Evolutionary conservation across 2,888 invertebrate genomes (phyloP).

Genomic region (Lordiphosa fenestrarum): DNA sequence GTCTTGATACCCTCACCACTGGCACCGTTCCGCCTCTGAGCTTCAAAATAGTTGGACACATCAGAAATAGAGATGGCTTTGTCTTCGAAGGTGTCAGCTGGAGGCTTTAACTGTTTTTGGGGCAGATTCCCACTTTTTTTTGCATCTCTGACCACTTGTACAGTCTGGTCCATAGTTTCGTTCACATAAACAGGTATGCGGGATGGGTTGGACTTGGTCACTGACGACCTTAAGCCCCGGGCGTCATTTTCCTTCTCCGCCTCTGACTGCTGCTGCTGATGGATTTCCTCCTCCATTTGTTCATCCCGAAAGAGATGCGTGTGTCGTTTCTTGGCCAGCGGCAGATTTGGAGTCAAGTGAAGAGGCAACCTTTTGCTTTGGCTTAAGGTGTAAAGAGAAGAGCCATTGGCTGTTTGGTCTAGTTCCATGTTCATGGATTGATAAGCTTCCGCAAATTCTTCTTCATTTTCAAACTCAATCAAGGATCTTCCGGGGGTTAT

Average conservation of each 20-base stretch:
- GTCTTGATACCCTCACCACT: conserved; percentile 5
- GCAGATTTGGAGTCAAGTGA: conserved; percentile 64
- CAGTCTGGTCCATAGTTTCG: conserved; percentile 25
- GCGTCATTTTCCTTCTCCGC: neutral
- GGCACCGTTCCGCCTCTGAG: conserved; percentile 14
- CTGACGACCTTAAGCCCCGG: neutral
- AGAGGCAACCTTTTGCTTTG: conserved; percentile 38
- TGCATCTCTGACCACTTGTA: conserved; percentile 33
- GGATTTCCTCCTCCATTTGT: conserved; percentile 16
- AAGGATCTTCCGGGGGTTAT: conserved; percentile 56
- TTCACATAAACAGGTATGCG: conserved; percentile 24
- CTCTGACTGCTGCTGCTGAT: conserved; percentile 7
- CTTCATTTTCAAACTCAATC: conserved; percentile 48
- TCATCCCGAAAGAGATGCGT: conserved; percentile 32
- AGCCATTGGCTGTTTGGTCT: conserved; percentile 19
- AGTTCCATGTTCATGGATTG: conserved; percentile 27
- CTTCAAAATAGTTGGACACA: conserved; percentile 54
- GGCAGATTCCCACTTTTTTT: conserved; percentile 9
- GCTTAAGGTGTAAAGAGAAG: conserved; percentile 12
- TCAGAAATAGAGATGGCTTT: conserved; percentile 70
- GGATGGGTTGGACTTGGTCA: conserved; percentile 7
- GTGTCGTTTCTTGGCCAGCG: conserved; percentile 60
- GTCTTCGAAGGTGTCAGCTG: conserved; percentile 33
- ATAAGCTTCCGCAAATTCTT: conserved; percentile 1
- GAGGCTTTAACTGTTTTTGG: neutral